Evolutionary conservation across 2,797 vertebrate species (phyloP).

Genomic region (Mycteria americana): DNA sequence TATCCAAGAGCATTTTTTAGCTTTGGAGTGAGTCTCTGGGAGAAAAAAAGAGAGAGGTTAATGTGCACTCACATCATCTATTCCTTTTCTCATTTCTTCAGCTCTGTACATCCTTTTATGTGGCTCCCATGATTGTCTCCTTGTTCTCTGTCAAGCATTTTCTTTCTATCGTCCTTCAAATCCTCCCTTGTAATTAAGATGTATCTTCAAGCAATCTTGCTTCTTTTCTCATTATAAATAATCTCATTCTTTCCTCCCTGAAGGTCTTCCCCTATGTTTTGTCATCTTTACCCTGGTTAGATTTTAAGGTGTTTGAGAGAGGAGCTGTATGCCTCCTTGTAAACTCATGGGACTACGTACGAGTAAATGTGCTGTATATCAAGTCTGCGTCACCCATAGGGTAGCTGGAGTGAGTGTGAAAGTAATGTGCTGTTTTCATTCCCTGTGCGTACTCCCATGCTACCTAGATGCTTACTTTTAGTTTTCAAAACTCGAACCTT

Average conservation of each 20-base stretch:
- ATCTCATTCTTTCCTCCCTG: background rate
- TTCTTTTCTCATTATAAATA: background rate
- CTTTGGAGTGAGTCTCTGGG: conserved; percentile 16
- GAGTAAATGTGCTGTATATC: background rate
- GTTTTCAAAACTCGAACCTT: background rate
- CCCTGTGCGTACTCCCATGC: background rate
- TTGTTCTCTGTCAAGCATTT: conserved; percentile 5
- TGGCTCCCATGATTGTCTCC: background rate
- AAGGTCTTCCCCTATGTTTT: background rate
- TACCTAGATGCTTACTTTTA: background rate
- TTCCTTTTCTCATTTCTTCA: background rate
- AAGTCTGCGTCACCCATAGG: background rate
- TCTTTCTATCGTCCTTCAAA: background rate
- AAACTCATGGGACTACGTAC: background rate
- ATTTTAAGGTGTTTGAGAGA: background rate
- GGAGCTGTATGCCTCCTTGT: background rate
- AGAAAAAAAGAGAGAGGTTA: background rate
- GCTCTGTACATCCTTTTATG: background rate
- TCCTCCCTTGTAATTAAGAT: conserved; percentile 15
- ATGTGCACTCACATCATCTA: background rate
- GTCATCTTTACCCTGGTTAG: background rate
- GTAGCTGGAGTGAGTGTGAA: background rate
- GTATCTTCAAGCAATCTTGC: background rate
- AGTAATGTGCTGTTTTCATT: background rate
- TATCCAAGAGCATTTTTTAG: conserved; percentile 59